These are phyloP conservation scores for Thamnophis sirtalis DNA, from an alignment of 2,113 vertebrate genomes.

Conservation along the genomic window DNA sequence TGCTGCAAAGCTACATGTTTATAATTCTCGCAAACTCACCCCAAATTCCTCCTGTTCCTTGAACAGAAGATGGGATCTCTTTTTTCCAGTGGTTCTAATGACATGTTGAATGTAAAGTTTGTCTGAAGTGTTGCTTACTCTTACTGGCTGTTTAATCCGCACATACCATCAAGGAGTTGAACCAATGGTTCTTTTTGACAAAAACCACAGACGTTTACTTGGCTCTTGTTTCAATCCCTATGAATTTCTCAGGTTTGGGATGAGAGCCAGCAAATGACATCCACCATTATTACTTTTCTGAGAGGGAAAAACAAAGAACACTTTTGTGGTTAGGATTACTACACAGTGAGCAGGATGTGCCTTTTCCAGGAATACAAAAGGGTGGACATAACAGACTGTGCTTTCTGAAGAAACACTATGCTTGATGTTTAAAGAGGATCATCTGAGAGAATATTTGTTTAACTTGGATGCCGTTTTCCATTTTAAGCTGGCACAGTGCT, in stretches of 20 bases:
- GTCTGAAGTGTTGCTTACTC: not conserved
- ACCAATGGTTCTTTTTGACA: not conserved
- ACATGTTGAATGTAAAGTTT: not conserved
- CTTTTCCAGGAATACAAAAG: not conserved
- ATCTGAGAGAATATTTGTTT: not conserved
- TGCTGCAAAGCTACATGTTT: not conserved
- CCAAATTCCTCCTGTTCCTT: not conserved
- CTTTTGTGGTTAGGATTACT: not conserved
- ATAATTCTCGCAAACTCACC: not conserved
- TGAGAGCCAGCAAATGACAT: not conserved
- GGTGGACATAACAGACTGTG: not conserved
- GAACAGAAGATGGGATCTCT: no score
- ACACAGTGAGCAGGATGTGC: not conserved
- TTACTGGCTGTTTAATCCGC: not conserved
- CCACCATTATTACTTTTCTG: not conserved
- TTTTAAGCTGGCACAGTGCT: not conserved
- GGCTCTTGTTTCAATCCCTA: not conserved
- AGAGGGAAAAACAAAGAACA: not conserved
- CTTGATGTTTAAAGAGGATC: not conserved
- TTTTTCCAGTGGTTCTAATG: not conserved
- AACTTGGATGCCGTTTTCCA: not conserved
- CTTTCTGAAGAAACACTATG: not conserved
- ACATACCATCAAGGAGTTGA: not conserved
- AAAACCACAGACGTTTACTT: not conserved
- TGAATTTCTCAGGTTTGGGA: not conserved